phyloP scores from a whole-genome alignment of 2,113 vertebrate species.

The Chelonoidis abingdonii region DNA sequence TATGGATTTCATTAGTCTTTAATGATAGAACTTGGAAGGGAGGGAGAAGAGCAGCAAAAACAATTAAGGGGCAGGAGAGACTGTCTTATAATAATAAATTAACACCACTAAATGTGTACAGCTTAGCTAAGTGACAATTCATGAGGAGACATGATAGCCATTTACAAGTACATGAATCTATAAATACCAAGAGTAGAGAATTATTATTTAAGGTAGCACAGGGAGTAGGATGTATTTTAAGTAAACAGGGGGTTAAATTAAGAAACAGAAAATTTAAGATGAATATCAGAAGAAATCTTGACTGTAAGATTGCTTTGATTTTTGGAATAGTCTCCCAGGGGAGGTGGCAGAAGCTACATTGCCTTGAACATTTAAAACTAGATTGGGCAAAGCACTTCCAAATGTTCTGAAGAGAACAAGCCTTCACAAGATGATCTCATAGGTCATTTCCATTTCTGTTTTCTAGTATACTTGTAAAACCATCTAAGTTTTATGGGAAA shows the following conservation, averaged over 20 bases:
- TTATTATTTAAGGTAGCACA: background rate
- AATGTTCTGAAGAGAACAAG: background rate
- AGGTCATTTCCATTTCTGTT: background rate
- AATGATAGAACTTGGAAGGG: background rate
- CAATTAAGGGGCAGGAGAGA: background rate
- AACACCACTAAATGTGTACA: background rate
- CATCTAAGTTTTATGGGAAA: background rate
- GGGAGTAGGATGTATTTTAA: background rate
- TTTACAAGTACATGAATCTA: background rate
- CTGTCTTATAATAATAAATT: background rate
- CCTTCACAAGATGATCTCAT: too few species aligned
- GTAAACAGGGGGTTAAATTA: background rate
- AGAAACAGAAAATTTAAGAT: background rate
- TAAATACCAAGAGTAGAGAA: background rate
- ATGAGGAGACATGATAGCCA: background rate
- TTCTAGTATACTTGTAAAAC: background rate
- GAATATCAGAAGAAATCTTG: background rate
- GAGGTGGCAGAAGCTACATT: background rate
- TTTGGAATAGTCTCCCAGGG: background rate
- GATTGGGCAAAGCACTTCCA: background rate
- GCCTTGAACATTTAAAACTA: background rate
- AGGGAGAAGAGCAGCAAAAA: background rate
- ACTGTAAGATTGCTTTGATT: background rate
- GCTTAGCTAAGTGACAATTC: background rate
- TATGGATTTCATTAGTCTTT: background rate